A percentile compares a stretch with the other conserved stretches of the same genome.
phyloP scores from a whole-genome alignment of 2,113 vertebrate genomes.

The Sphyrna mokarran region DNA sequence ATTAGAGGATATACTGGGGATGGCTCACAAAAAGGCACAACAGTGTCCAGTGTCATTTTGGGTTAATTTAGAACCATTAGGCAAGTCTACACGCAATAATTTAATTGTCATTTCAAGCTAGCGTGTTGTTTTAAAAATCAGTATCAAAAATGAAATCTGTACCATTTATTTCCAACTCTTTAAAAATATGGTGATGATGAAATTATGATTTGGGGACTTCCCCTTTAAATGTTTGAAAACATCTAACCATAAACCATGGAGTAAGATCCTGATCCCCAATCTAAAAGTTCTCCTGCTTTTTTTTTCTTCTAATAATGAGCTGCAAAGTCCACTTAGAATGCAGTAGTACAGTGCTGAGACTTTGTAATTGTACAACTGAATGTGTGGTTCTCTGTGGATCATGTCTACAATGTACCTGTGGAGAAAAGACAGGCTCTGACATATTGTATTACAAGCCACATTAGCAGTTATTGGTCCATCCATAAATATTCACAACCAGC shows the following conservation, averaged over 20 bases:
- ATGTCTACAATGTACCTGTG: neutral
- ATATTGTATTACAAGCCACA: neutral
- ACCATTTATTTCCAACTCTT: neutral
- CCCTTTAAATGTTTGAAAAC: neutral
- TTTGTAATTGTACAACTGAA: constrained; percentile 5
- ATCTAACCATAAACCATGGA: neutral
- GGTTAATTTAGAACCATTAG: neutral
- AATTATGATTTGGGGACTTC: neutral
- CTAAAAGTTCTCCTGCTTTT: no score
- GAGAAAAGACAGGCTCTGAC: neutral
- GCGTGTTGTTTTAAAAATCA: neutral
- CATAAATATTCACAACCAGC: constrained; percentile 28
- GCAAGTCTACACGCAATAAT: neutral
- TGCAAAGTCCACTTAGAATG: neutral
- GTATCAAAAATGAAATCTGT: neutral
- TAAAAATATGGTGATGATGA: neutral
- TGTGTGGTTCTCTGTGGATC: constrained; percentile 8
- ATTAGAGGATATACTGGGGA: no score
- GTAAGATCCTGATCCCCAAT: neutral
- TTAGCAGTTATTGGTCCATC: neutral
- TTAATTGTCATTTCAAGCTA: neutral
- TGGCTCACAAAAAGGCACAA: no score
- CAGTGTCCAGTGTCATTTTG: neutral
- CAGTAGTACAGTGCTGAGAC: neutral
- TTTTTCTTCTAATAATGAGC: neutral